Percentiles rank a stretch among this genome's conserved stretches.
Evolutionary conservation across 2,113 vertebrate species (phyloP).

Genomic region (Trogon surrucura): DNA sequence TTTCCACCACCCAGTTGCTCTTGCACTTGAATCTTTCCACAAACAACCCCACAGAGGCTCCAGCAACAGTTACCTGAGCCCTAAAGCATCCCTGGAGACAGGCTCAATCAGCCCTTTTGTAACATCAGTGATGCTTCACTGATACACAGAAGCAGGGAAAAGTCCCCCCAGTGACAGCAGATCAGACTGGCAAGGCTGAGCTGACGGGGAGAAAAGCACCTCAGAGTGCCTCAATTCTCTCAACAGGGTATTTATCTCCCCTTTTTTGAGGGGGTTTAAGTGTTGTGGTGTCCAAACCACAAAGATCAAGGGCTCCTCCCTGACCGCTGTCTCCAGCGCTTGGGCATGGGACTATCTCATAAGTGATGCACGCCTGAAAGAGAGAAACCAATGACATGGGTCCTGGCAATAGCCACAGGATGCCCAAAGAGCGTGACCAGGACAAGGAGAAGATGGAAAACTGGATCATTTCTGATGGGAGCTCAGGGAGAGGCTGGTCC

Average conservation of each 20-base stretch:
- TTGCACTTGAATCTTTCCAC: not conserved
- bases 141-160: not conserved
- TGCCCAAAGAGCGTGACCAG: not conserved
- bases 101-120: not conserved
- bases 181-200: not conserved
- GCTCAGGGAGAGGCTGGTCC: not conserved
- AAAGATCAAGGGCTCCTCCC: slow-evolving; percentile 66
- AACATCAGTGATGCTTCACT: not conserved
- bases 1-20: not conserved
- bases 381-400: not conserved
- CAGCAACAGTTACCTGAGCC: not conserved
- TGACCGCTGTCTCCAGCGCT: slow-evolving; percentile 77
- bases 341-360: slow-evolving; percentile 80
- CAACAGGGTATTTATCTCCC: not conserved
- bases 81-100: not conserved
- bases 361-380: slow-evolving; percentile 79
- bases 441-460: not conserved
- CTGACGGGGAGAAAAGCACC: not conserved
- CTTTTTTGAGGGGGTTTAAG: not conserved
- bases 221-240: fast-evolving
- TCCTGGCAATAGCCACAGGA: not conserved
- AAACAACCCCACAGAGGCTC: not conserved
- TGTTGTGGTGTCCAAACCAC: not conserved
- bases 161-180: not conserved
- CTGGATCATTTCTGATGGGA: not conserved